Base-by-base conservation (phyloP, 2,888 invertebrate species). In the Pediacus dermestoides region DNA sequence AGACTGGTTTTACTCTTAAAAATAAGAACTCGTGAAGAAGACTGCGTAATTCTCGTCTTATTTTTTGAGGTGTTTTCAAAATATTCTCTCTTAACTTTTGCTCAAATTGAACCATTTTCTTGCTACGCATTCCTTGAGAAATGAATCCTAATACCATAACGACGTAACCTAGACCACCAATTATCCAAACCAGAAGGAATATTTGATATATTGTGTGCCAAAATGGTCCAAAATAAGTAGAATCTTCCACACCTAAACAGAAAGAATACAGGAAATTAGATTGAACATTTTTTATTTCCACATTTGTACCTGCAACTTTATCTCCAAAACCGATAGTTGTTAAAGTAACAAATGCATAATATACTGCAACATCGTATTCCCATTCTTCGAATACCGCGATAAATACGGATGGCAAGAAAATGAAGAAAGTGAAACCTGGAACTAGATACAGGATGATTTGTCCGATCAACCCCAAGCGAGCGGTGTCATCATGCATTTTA, bases 241-340 rank as follows among this genome's bases (percentile, higher is more conserved):
- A 64, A 38, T 63, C 57, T 3, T 54, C 35, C 1, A 54, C 54
- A 37, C 64, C 66, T 66, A 35, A 25, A 48, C 50, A 46, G 35
- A 37, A 41, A 44, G 48, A 44, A 41, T 18, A 27, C n/a, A n/a
- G n/a, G n/a, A n/a, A n/a, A n/a, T n/a, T 18, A 35, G 31, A 25
- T 26, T 27, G 9, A 16, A 26, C 31, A 14, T 16, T 33, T 8
- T 22, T 12, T 28, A 37, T 7, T 25, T 16, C 14, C 16, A 27
- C 11, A 10, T 27, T 23, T 36, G 58, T 70, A 87, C 88, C 88
- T 67, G 92, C 90, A 16, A 93, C 91, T 60, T 81, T 81, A 67
- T 93, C 93, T n/a, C 93, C 93, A 66, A 92, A 93, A 22, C 92
- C 92, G 48, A 93, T 92, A 2, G 90, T 90, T 2, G 89, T 86